Conservation (phyloP, 2,888 invertebrate genomes). For the Hesperia comma region DNA sequence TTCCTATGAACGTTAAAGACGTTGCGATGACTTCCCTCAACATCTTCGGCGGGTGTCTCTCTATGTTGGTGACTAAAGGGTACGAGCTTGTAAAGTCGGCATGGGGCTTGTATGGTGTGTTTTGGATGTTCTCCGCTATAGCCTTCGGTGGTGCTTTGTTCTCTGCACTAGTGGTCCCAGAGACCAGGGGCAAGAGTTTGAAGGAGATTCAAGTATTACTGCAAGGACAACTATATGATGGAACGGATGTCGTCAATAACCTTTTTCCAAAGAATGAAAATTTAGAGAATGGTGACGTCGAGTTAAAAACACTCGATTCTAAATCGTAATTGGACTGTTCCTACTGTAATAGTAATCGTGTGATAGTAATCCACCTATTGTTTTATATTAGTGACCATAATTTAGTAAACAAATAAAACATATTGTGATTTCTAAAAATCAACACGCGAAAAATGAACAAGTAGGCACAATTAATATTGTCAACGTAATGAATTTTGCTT, state of each 20-base stretch:
- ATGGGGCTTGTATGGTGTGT: constrained; percentile 75
- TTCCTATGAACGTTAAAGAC: constrained; percentile 83
- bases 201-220: constrained; percentile 81
- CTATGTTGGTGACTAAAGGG: constrained; percentile 75
- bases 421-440: no score
- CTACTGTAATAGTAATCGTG: neutral
- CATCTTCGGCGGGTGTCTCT: constrained; percentile 72
- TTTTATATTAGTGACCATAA: no score
- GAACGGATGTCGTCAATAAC: constrained; percentile 42
- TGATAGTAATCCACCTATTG: no score
- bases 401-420: no score
- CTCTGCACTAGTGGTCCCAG: constrained; percentile 77
- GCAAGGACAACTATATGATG: constrained; percentile 62
- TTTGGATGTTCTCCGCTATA: constrained; percentile 71
- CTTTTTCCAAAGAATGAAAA: neutral
- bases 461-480: no score
- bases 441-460: no score
- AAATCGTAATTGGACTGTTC: neutral
- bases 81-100: constrained; percentile 77
- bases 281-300: constrained; percentile 5
- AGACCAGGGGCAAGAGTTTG: constrained; percentile 83
- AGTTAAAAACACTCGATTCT: constrained; percentile 15
- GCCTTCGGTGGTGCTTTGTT: constrained; percentile 77
- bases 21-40: constrained; percentile 76
- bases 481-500: no score